Conservation (phyloP, 2,113 vertebrate genomes). For the Tursiops truncatus region DNA sequence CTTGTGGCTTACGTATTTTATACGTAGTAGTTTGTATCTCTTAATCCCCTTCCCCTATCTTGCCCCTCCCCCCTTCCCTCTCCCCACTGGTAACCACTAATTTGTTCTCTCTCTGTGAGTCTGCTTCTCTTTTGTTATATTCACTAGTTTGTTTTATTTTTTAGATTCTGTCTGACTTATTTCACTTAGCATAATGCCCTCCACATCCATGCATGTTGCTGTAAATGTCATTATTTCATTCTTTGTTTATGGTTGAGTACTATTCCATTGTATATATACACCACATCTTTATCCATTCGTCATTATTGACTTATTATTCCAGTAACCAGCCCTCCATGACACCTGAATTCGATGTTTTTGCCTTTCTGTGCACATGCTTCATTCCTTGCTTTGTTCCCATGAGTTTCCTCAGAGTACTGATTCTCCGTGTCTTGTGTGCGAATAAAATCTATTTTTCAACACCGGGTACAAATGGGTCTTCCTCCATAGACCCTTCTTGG, state of each 20-base stretch:
- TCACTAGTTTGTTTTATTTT: too few species aligned
- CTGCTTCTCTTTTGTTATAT: too few species aligned
- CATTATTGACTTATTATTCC: not conserved
- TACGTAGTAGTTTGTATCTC: too few species aligned
- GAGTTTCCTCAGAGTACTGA: rapidly evolving
- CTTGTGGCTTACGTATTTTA: too few species aligned
- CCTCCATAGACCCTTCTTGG: rapidly evolving
- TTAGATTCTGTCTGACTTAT: not conserved
- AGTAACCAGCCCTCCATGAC: rapidly evolving
- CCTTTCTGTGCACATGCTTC: rapidly evolving
- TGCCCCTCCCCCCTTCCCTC: too few species aligned
- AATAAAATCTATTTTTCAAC: not conserved
- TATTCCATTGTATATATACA: not conserved
- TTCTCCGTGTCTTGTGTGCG: rapidly evolving
- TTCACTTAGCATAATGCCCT: not conserved
- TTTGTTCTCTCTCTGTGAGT: too few species aligned
- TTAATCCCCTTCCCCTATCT: too few species aligned
- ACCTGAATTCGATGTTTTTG: rapidly evolving
- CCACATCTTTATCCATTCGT: rapidly evolving
- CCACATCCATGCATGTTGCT: rapidly evolving
- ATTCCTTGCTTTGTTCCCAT: not conserved
- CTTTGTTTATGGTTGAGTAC: not conserved
- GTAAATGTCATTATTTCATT: rapidly evolving
- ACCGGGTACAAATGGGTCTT: rapidly evolving
- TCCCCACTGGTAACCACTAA: too few species aligned